Percentiles rank a stretch among this genome's conserved stretches.
Conservation (phyloP, 1,140 invertebrate genomes). For the Pseudomyrmex gracilis region DNA sequence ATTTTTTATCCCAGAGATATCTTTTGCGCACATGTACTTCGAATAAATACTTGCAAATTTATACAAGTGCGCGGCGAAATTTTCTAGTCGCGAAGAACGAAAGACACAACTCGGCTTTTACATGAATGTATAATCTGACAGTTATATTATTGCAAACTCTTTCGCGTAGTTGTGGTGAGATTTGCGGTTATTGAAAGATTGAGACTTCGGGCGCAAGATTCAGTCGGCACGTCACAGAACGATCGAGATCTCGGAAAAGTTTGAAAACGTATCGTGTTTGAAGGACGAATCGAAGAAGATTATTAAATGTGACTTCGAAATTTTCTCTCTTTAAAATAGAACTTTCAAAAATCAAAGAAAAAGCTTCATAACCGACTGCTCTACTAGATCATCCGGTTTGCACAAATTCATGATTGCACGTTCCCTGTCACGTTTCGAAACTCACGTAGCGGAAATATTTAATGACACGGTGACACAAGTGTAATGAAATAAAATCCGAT, state of each 20-base stretch:
- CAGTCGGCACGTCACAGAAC: background rate
- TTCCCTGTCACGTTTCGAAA: background rate
- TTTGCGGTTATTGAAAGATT: conserved; percentile 7
- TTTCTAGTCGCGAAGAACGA: too few species aligned
- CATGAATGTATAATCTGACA: background rate
- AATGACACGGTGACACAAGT: background rate
- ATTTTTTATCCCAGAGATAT: background rate
- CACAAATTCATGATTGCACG: background rate
- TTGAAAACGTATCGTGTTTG: conserved; percentile 14
- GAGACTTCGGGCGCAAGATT: conserved; percentile 18
- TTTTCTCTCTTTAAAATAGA: too few species aligned
- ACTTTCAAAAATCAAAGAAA: too few species aligned
- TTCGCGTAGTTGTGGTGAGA: conserved; percentile 13
- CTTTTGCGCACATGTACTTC: background rate
- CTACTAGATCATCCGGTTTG: too few species aligned
- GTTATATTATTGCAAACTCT: conserved; percentile 6
- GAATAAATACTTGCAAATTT: background rate
- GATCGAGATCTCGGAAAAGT: background rate
- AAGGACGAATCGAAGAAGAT: background rate
- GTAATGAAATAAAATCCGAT: background rate
- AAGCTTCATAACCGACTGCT: too few species aligned
- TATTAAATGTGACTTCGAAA: background rate
- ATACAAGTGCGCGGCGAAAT: too few species aligned
- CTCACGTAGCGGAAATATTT: conserved; percentile 9
- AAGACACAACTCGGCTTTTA: too few species aligned